phyloP scores from a whole-genome alignment of 2,113 vertebrate species.

The Ascaphus truei region DNA sequence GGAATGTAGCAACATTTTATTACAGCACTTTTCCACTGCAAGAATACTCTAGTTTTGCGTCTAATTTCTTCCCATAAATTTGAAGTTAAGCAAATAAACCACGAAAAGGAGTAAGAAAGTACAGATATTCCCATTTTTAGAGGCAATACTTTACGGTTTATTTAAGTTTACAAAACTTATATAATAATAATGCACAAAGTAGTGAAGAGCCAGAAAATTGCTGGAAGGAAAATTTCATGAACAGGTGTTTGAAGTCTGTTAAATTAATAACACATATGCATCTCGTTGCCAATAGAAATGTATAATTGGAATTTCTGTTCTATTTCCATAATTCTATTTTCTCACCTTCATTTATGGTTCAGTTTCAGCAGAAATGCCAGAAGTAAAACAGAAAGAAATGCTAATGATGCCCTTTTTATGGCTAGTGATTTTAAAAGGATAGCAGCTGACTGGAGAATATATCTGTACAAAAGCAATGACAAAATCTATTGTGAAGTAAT shows the following conservation, averaged over 20 bases:
- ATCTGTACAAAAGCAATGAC: neutral
- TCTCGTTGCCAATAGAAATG: conserved; percentile 31
- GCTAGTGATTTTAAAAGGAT: neutral
- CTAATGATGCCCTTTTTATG: conserved; percentile 27
- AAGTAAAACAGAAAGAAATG: conserved; percentile 35
- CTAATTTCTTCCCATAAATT: no score
- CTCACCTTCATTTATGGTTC: conserved; percentile 33
- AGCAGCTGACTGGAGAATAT: neutral
- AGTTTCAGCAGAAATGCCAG: conserved; percentile 27
- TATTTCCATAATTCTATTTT: conserved; percentile 36
- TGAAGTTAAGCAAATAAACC: no score
- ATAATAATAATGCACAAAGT: conserved; percentile 17
- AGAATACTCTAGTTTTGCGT: no score
- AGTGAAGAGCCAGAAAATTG: conserved; percentile 16
- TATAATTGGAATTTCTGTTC: conserved; percentile 35
- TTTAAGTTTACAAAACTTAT: conserved; percentile 6
- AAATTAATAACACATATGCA: conserved; percentile 32
- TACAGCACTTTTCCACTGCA: no score
- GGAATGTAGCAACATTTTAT: no score
- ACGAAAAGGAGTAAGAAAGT: no score
- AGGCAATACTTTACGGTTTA: neutral
- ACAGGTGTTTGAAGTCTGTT: conserved; percentile 37
- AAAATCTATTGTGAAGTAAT: neutral
- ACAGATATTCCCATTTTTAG: no score
- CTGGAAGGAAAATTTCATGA: conserved; percentile 28